Percentiles rank a stretch among this genome's conserved stretches.
phyloP scores from a whole-genome alignment of 2,113 vertebrate species.

The Scopus umbretta region DNA sequence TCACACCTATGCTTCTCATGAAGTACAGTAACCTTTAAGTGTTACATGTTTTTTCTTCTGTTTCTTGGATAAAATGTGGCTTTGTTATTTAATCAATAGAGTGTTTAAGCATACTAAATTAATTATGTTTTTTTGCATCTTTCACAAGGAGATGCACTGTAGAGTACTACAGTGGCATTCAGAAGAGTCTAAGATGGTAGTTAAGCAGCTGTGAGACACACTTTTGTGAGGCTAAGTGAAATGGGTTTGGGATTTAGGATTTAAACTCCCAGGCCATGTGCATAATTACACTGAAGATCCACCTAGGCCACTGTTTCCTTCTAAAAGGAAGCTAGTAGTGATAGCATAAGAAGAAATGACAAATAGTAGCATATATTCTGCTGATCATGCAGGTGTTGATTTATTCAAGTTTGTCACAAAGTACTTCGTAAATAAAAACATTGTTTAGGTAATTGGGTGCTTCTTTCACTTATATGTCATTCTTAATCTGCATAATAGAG shows the following conservation, averaged over 20 bases:
- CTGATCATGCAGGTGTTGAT: not conserved
- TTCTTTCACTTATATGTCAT: not conserved
- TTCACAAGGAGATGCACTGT: not conserved
- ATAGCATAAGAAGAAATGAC: not conserved
- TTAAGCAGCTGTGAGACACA: not conserved
- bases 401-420: not conserved
- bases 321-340: not conserved
- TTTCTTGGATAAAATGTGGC: not conserved
- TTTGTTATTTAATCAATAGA: not conserved
- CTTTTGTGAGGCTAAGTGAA: not conserved
- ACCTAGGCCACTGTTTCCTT: not conserved
- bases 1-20: not conserved
- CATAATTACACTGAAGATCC: not conserved
- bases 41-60: not conserved
- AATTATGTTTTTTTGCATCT: not conserved
- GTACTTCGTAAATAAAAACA: not conserved
- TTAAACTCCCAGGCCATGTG: not conserved
- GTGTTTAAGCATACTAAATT: not conserved
- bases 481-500: not conserved
- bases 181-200: not conserved
- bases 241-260: not conserved
- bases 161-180: not conserved
- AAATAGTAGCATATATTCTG: not conserved
- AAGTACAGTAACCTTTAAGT: not conserved
- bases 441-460: not conserved